Evolutionary conservation across 2,113 vertebrate genomes (phyloP).

Genomic region (Urocolius indicus): DNA sequence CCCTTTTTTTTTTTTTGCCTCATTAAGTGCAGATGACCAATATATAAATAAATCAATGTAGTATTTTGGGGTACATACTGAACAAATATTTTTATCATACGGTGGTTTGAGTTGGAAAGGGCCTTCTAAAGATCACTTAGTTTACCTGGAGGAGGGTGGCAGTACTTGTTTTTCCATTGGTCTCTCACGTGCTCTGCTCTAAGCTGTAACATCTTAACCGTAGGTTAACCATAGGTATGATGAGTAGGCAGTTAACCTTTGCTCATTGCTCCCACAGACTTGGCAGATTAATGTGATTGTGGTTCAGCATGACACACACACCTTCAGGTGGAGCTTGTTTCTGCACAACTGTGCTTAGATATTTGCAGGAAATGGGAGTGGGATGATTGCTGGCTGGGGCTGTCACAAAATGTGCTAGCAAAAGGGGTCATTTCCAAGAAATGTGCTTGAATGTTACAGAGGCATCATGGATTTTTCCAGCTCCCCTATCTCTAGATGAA

Average conservation of each 20-base stretch:
- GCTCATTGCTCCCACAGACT: not conserved
- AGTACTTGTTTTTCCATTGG: not conserved
- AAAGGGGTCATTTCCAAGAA: not conserved
- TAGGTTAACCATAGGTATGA: accelerated
- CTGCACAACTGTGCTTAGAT: not conserved
- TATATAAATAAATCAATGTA: not conserved
- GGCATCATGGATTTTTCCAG: not conserved
- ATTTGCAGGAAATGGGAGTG: not conserved
- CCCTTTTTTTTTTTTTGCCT: not conserved
- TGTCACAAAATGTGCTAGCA: not conserved
- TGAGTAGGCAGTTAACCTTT: not conserved
- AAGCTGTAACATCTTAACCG: not conserved
- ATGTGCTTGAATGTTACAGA: not conserved
- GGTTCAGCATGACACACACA: not conserved
- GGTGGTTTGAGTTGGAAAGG: not conserved
- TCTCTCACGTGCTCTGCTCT: not conserved
- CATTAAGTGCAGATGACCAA: not conserved
- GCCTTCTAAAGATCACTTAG: not conserved
- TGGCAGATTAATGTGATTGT: accelerated
- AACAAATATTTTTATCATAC: not conserved
- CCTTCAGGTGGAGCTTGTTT: not conserved
- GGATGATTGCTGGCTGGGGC: not conserved
- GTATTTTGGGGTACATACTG: not conserved
- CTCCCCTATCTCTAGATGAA: not conserved
- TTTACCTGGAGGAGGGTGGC: not conserved